phyloP scores from a whole-genome alignment of 2,888 invertebrate species.

The Lasioglossum pauxillum region DNA sequence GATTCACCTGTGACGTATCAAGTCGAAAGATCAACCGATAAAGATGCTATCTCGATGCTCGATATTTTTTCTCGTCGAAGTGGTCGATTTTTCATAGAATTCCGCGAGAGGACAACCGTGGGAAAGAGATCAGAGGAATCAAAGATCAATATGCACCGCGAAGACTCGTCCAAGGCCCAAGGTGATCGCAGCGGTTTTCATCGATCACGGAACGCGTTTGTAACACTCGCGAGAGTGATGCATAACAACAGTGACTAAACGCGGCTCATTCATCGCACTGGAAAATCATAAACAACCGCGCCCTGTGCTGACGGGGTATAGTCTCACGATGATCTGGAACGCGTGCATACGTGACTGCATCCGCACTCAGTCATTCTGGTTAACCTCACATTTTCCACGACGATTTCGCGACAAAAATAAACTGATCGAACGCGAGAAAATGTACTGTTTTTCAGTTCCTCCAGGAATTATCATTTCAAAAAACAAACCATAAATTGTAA shows the following conservation, averaged over 20 bases:
- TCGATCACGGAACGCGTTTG: slow-evolving; percentile 22
- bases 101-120: slow-evolving; percentile 19
- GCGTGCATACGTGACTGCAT: slow-evolving; percentile 46
- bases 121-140: slow-evolving; percentile 34
- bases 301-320: slow-evolving; percentile 76
- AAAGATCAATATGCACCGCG: slow-evolving; percentile 25
- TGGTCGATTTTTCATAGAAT: background rate
- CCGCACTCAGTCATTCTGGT: slow-evolving; percentile 71
- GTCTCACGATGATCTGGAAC: slow-evolving; percentile 82
- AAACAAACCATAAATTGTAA: too few species aligned
- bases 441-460: too few species aligned
- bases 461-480: too few species aligned
- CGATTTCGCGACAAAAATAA: background rate
- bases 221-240: background rate
- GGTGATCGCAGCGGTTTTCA: slow-evolving; percentile 42
- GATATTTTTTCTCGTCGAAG: too few species aligned
- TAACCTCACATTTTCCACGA: slow-evolving; percentile 44
- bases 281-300: slow-evolving; percentile 77
- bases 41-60: too few species aligned
- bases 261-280: slow-evolving; percentile 29
- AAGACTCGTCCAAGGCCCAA: slow-evolving; percentile 48
- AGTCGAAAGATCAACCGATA: too few species aligned
- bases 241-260: slow-evolving; percentile 48
- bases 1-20: too few species aligned
- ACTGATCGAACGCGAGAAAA: too few species aligned